These are phyloP conservation scores for Sipha maydis DNA, from an alignment of 2,888 invertebrate species.

Conservation along the genomic window DNA sequence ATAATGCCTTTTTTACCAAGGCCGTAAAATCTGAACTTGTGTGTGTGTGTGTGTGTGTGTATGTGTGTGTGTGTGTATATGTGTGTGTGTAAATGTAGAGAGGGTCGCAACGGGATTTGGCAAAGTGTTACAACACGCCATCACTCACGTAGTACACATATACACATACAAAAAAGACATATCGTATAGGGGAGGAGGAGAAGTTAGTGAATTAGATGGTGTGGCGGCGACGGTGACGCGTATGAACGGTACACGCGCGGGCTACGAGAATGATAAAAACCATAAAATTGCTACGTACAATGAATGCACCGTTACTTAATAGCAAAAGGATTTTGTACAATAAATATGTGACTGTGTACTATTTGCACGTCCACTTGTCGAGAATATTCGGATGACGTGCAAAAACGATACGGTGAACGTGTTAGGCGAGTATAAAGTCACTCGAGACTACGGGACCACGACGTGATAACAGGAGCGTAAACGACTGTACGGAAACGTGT, in stretches of 20 bases:
- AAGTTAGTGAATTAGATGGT: neutral
- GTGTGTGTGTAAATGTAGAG: conserved; percentile 1
- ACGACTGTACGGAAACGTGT: too few relatives aligned
- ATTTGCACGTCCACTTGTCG: conserved; percentile 51
- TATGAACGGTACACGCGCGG: neutral
- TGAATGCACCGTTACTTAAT: conserved; percentile 46
- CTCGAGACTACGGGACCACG: neutral
- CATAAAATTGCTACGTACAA: conserved; percentile 44
- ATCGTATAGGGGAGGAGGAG: neutral
- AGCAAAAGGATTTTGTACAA: conserved; percentile 45
- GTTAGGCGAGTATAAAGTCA: neutral
- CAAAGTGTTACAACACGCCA: conserved; percentile 56
- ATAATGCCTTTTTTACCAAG: conserved; percentile 43
- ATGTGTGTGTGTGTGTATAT: too few relatives aligned
- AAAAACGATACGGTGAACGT: neutral
- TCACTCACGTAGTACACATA: neutral
- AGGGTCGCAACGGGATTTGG: conserved; percentile 60
- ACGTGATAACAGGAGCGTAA: too few relatives aligned
- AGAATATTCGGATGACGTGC: neutral
- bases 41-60: neutral
- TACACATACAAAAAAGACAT: too few relatives aligned
- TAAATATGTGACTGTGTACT: neutral
- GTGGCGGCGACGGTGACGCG: neutral
- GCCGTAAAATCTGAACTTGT: conserved; percentile 37
- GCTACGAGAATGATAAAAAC: neutral